Evolutionary conservation across 37 sponge, comb jelly and placozoan genomes (phyloP).

Genomic region (Geodia barretti): DNA sequence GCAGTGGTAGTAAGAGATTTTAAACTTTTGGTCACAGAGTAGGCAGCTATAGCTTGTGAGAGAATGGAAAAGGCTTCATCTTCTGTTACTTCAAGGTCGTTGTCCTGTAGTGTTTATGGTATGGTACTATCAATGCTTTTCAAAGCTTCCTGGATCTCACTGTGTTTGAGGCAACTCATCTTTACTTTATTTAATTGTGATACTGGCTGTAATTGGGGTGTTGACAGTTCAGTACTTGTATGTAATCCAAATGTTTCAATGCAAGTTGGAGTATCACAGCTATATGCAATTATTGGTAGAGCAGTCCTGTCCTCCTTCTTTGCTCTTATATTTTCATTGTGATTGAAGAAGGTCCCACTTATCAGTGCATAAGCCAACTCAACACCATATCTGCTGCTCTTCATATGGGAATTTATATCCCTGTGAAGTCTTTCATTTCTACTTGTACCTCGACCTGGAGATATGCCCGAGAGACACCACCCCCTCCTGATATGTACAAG

Average conservation of each 20-base stretch:
- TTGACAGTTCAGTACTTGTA: not conserved
- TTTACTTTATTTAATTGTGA: not conserved
- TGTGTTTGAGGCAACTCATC: not conserved
- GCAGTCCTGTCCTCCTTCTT: not conserved
- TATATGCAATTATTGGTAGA: slow-evolving; percentile 11
- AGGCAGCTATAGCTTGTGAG: not conserved
- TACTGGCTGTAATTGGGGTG: not conserved
- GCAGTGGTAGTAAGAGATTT: not conserved
- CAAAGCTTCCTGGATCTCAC: not conserved
- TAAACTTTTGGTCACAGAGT: not conserved
- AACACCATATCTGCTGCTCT: slow-evolving; percentile 25
- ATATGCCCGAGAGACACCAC: slow-evolving; percentile 43
- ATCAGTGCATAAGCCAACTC: slow-evolving; percentile 49
- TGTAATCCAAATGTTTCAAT: slow-evolving; percentile 3
- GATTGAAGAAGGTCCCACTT: slow-evolving; percentile 9
- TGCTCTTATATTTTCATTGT: slow-evolving; percentile 21
- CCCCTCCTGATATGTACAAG: slow-evolving; percentile 29
- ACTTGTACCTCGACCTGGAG: slow-evolving; percentile 41
- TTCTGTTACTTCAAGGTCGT: not conserved
- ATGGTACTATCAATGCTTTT: not conserved
- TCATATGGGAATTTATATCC: slow-evolving; percentile 14
- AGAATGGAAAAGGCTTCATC: slow-evolving; percentile 2
- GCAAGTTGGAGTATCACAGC: not conserved
- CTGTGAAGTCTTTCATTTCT: slow-evolving; percentile 38
- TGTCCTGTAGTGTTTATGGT: not conserved